Base-by-base conservation (phyloP, 2,888 invertebrate species). In the Ecliptopera silaceata region DNA sequence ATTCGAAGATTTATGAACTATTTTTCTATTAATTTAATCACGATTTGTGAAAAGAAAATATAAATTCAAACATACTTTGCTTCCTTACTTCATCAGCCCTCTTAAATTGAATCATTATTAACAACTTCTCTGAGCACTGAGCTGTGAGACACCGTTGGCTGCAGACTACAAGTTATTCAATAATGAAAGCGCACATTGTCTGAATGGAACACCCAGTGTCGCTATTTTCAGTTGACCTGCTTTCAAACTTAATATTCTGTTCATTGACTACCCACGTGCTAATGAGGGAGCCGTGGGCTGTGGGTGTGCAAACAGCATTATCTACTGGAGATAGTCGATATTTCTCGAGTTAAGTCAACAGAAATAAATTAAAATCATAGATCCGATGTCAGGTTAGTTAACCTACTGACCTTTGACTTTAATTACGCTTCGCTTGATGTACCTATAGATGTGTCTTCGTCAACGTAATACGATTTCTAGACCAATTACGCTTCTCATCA, bases 141-240 rank as follows among this genome's bases (percentile, higher is more conserved):
- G 32, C 32, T 5, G 13, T 13, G 13, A n/a, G 31, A 31, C 31
- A 31, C 31, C 11, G 31, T 34, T 34, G 13, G 13, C 41, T 49
- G 47, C 44, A 39, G n/a, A 17, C 41, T 49, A 43, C 44, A 44
- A 52, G 44, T 57, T 57, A 43, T 57, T 49, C 44, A 54, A 45
- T 52, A 49, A 49, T 59, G 55, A 61, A 63, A 57, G 54, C 32
- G 46, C 18, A 50, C 31, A 49, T 38, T 58, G 61, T 54, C 15
- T 49, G 42, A 48, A 52, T 62, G 51, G 51, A 57, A 50, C 59
- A 55, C 54, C 54, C 42, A 55, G 55, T 38, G 44, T 63, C 60
- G 62, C 69, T 72, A 74, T 75, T 73, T 70, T 69, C 57, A 66
- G 65, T 66, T 74, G 70, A 72, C 70, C 70, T 66, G 61, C 66